phyloP scores from a whole-genome alignment of 2,113 vertebrate genomes.

The Daboia siamensis region DNA sequence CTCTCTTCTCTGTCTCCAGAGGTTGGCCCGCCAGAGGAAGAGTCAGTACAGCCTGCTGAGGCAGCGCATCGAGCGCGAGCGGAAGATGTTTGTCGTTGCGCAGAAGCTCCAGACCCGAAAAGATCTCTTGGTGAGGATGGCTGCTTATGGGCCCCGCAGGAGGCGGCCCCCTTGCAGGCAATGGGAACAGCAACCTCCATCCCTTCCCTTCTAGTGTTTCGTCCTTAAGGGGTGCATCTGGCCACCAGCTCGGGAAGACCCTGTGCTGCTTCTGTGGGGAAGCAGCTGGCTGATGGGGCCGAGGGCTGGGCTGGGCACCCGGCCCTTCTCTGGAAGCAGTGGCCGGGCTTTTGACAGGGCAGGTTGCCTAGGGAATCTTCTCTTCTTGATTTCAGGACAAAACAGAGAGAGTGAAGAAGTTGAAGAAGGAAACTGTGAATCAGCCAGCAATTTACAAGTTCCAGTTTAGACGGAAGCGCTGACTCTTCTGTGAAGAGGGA shows the following conservation, averaged over 20 bases:
- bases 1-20: constrained; percentile 60
- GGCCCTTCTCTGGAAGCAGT: not conserved
- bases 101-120: constrained; percentile 96
- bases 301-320: not conserved
- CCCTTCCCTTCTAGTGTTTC: not conserved
- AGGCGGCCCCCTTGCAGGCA: too few relatives aligned
- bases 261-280: not conserved
- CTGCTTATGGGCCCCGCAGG: not conserved
- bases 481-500: constrained; percentile 18
- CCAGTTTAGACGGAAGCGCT: constrained; percentile 85
- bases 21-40: constrained; percentile 77
- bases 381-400: constrained; percentile 80
- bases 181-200: too few relatives aligned
- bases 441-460: constrained; percentile 92
- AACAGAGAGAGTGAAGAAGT: constrained; percentile 85
- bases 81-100: constrained; percentile 84
- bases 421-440: constrained; percentile 82
- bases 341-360: too few relatives aligned
- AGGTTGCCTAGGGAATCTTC: not conserved
- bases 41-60: constrained; percentile 82
- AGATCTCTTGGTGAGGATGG: constrained; percentile 86
- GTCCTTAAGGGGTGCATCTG: not conserved
- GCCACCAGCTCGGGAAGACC: not conserved
- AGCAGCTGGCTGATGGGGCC: not conserved
- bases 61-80: constrained; percentile 93